A percentile compares a stretch with the other conserved stretches of the same genome.
These are phyloP conservation scores for Peromyscus maniculatus DNA, from an alignment of 2,113 vertebrate species.

Conservation along the genomic window DNA sequence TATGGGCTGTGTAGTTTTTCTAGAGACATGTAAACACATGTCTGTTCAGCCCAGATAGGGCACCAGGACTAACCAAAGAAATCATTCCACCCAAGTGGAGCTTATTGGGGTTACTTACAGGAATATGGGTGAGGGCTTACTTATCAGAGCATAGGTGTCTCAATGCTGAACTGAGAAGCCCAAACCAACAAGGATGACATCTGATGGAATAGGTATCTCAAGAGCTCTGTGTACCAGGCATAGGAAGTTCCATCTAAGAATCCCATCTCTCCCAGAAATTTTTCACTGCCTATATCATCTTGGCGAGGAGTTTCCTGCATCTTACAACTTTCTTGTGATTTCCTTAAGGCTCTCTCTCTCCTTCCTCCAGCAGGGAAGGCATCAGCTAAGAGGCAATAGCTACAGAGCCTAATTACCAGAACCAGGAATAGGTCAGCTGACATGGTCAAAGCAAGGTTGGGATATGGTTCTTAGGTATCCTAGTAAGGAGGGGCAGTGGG, in stretches of 20 bases:
- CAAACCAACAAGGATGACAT: background rate
- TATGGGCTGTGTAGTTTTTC: background rate
- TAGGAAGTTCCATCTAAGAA: background rate
- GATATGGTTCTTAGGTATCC: no score
- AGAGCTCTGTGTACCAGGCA: background rate
- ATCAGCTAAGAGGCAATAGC: background rate
- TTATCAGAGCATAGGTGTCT: background rate
- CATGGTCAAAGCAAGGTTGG: background rate
- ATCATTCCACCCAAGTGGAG: background rate
- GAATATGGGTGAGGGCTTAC: background rate
- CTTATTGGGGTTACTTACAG: background rate
- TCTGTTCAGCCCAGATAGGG: background rate
- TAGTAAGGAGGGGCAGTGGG: no score
- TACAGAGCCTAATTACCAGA: background rate
- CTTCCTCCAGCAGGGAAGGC: background rate
- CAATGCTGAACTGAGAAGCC: background rate
- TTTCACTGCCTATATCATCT: background rate
- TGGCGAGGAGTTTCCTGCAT: no score
- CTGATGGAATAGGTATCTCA: rapidly evolving
- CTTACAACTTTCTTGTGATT: background rate
- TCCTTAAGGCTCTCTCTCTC: background rate
- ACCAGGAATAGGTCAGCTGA: background rate
- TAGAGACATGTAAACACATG: background rate
- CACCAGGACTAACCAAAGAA: background rate
- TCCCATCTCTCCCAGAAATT: no score